Percentiles rank a stretch among this genome's conserved stretches.
Conservation (phyloP, 2,888 invertebrate genomes). For the Spisula solida region DNA sequence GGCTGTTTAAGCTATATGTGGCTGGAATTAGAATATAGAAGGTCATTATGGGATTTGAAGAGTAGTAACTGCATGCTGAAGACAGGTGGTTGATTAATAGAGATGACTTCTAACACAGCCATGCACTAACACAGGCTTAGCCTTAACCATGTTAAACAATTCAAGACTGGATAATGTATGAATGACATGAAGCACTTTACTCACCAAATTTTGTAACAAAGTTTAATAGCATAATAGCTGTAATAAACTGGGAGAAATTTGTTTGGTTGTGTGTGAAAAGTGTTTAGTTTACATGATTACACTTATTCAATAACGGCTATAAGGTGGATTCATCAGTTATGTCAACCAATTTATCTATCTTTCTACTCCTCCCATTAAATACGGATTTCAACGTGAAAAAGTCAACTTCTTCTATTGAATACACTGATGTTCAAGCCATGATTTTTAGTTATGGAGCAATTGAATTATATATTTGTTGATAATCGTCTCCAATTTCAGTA, state of each 20-base stretch:
- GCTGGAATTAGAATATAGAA: no score
- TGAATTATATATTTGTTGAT: constrained; percentile 38
- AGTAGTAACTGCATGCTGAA: no score
- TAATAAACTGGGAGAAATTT: constrained; percentile 13
- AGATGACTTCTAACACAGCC: no score
- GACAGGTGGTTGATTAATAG: no score
- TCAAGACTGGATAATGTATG: neutral
- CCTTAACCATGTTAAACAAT: neutral
- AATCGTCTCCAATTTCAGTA: constrained; percentile 45
- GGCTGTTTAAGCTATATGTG: no score
- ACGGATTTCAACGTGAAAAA: neutral
- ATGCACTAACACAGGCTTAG: no score
- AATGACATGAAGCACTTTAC: neutral
- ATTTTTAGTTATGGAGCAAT: constrained; percentile 1
- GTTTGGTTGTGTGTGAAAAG: neutral
- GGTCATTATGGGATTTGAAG: no score
- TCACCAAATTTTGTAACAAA: constrained; percentile 12
- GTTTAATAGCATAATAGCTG: neutral
- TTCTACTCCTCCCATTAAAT: neutral
- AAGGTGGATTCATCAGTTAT: constrained; percentile 8
- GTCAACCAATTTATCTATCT: neutral
- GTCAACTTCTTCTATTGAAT: neutral
- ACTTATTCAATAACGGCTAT: neutral
- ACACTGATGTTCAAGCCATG: neutral
- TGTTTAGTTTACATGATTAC: constrained; percentile 12